Conservation (phyloP, 1,140 invertebrate species). For the Drosophila subpulchrella region DNA sequence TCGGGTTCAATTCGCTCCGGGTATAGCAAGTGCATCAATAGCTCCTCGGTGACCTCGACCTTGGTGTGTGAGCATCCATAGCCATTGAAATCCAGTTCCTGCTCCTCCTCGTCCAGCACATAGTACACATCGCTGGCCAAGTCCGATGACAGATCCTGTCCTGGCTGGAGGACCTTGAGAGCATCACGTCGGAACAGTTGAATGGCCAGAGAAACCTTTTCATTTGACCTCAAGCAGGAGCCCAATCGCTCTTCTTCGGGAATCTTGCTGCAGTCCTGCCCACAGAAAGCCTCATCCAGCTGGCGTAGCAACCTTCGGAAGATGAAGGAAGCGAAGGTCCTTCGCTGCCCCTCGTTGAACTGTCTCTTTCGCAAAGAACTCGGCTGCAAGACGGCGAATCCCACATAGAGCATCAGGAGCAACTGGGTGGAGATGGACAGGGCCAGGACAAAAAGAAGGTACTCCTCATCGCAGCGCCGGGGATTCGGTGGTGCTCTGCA, state of each 20-base stretch:
- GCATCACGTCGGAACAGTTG: constrained; percentile 5
- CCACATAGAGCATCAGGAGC: neutral
- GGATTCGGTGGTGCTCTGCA: neutral
- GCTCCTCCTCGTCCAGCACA: constrained; percentile 2
- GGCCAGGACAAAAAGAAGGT: neutral
- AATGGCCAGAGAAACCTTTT: neutral
- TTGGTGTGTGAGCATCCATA: neutral
- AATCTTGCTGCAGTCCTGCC: neutral
- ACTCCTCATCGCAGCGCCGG: neutral
- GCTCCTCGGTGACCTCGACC: neutral
- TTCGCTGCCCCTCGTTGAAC: neutral
- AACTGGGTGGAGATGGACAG: constrained; percentile 1
- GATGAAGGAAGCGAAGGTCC: neutral
- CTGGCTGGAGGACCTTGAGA: constrained; percentile 2
- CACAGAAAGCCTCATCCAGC: neutral
- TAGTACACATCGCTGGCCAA: neutral
- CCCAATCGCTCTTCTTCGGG: neutral
- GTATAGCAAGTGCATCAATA: neutral
- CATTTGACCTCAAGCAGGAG: neutral
- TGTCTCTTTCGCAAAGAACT: neutral
- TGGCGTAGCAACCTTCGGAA: neutral
- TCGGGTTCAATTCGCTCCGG: neutral
- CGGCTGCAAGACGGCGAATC: neutral
- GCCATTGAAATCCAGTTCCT: neutral
- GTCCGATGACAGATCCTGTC: neutral